A percentile compares a stretch with the other conserved stretches of the same genome.
These are phyloP conservation scores for Eucidaris tribuloides DNA, from an alignment of 35 echinoderm and acorn worm genomes.

Conservation along the genomic window DNA sequence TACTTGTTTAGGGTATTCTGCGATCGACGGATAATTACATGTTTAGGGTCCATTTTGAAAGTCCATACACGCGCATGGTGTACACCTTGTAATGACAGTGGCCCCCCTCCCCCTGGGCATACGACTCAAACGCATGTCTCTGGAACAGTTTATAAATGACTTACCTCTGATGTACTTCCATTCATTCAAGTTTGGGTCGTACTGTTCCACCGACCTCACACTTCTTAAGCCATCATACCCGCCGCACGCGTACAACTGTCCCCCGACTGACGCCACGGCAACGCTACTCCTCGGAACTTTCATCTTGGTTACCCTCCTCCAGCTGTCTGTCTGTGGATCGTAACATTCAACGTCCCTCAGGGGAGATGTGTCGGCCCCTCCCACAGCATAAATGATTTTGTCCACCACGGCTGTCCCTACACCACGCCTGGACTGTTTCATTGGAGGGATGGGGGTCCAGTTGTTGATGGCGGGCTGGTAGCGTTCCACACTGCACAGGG, in stretches of 20 bases:
- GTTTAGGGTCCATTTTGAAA: too few species aligned
- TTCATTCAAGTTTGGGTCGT: slow-evolving; percentile 83
- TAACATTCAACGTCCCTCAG: slow-evolving; percentile 81
- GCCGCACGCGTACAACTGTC: slow-evolving; percentile 82
- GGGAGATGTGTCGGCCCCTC: slow-evolving; percentile 65
- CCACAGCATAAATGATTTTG: slow-evolving; percentile 81
- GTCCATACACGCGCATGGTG: too few species aligned
- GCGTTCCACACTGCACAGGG: slow-evolving; percentile 55
- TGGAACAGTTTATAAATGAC: too few species aligned
- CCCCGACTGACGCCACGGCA: slow-evolving; percentile 64
- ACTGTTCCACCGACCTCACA: slow-evolving; percentile 78
- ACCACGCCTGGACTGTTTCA: slow-evolving; percentile 65
- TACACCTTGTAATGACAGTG: too few species aligned
- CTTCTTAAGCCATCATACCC: slow-evolving; percentile 93
- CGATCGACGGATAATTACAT: too few species aligned
- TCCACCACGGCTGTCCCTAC: slow-evolving; percentile 62
- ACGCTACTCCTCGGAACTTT: slow-evolving; percentile 85
- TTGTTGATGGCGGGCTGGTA: slow-evolving; percentile 83
- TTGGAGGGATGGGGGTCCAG: slow-evolving; percentile 71
- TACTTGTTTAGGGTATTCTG: too few species aligned
- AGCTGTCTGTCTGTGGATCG: slow-evolving; percentile 72
- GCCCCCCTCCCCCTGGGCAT: too few species aligned
- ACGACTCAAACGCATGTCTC: too few species aligned
- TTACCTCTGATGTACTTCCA: slow-evolving; percentile 88
- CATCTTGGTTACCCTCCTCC: slow-evolving; percentile 78